phyloP scores from a whole-genome alignment of 2,888 invertebrate genomes.

The Cheilosia vernalis region DNA sequence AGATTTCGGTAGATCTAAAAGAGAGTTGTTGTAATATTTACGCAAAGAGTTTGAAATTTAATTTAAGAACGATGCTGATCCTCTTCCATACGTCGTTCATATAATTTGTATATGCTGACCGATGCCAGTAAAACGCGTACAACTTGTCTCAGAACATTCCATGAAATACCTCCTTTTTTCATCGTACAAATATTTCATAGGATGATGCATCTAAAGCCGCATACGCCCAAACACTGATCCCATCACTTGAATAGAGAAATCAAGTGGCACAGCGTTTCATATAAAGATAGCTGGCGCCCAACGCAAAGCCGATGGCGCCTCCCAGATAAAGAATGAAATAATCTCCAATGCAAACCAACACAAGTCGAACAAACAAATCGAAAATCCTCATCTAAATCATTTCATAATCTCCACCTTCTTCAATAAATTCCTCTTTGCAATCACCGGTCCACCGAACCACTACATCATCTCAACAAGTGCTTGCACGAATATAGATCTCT shows the following conservation, averaged over 20 bases:
- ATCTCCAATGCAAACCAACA: slow-evolving; percentile 8
- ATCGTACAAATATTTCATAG: too few relatives aligned
- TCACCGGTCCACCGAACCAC: slow-evolving; percentile 34
- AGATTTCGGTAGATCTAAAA: too few relatives aligned
- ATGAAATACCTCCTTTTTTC: too few relatives aligned
- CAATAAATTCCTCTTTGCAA: slow-evolving; percentile 53
- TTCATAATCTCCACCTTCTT: slow-evolving; percentile 55
- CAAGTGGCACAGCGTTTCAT: not conserved
- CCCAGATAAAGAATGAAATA: slow-evolving; percentile 23
- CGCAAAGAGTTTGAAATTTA: too few relatives aligned
- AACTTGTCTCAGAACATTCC: too few relatives aligned
- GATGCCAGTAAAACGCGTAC: too few relatives aligned
- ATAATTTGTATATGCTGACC: too few relatives aligned
- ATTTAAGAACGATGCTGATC: too few relatives aligned
- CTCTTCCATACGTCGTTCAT: too few relatives aligned
- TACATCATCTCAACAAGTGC: slow-evolving; percentile 61
- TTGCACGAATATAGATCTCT: slow-evolving; percentile 31
- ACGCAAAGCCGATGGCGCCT: slow-evolving; percentile 41
- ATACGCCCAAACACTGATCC: too few relatives aligned
- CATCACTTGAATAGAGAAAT: not conserved
- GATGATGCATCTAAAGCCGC: too few relatives aligned
- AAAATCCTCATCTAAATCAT: slow-evolving; percentile 40
- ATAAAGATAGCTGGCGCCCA: slow-evolving; percentile 42
- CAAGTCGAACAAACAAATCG: slow-evolving; percentile 33
- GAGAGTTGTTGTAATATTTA: too few relatives aligned